Base-by-base conservation (phyloP, 1,140 invertebrate genomes). In the Plectus sambesii region DNA sequence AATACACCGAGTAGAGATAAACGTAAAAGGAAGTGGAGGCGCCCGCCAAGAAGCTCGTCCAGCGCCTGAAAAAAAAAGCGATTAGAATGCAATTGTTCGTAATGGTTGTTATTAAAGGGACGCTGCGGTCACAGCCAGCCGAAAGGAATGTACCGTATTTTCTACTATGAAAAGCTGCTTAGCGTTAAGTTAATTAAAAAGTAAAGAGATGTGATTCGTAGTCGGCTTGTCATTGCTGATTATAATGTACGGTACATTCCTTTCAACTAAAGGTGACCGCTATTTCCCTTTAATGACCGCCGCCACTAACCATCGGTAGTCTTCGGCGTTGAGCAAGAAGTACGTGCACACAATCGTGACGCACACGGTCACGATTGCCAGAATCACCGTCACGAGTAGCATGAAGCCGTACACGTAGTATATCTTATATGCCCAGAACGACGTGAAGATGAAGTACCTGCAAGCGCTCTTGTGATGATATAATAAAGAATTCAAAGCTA, bases 331-430 rank as follows among this genome's bases (percentile, higher is more conserved):
- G 26, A 99, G 78, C 56, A 99, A 74, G 73, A 99, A 98, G 66
- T 99, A 99, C 46, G 90, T 94, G 77, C 90, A 96, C 15, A 99
- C 93, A 71, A 99, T 98, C 19, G 93, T 98, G 1, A 99, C 93
- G 73, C 94, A 99, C 0, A 94, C 81, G 0, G 92, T 97, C 12
- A 99, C 94, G 61, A 96, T 81, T 70, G 90, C 82, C 42, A 99
- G 74, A 64, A 99, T 98, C 54, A 94, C 72, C 66, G 96, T 92
- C 26, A 99, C 94, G 47, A 99, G 76, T 54, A 99, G 73, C 92
- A 98, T 98, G 72, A 99, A 99, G 53, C 94, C 94, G 73, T 97
- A 99, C 5, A 99, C 94, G 74, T 99, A 99, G 69, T 99, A 99
- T 66, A 99, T 98, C 76, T 99, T 99, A 72, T 98, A 98, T 17